A percentile compares a stretch with the other conserved stretches of the same genome.
Conservation (phyloP, 1,140 invertebrate genomes). For the Drosophila tristis region DNA sequence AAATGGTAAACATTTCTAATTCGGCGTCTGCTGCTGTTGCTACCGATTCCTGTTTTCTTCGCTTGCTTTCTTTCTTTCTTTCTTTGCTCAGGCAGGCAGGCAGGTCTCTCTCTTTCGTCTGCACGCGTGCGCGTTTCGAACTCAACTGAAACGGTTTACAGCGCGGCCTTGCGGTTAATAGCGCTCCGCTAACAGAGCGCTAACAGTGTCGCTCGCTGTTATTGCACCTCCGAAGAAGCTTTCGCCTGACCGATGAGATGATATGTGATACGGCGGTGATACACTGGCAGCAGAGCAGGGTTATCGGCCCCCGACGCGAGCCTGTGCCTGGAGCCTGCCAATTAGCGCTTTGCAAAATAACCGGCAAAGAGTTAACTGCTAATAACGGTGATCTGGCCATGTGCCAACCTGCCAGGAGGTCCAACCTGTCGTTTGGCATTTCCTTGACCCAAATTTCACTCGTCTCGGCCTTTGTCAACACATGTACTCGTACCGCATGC, state of each 20-base stretch:
- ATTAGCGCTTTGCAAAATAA: conserved; percentile 50
- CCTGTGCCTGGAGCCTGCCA: conserved; percentile 31
- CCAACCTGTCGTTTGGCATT: conserved; percentile 75
- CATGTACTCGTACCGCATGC: conserved; percentile 4
- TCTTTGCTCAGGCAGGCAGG: conserved; percentile 15
- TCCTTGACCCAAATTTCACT: conserved; percentile 81
- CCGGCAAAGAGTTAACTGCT: conserved; percentile 42
- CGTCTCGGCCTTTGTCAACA: conserved; percentile 40
- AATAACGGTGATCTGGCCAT: conserved; percentile 63
- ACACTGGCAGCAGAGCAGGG: conserved; percentile 25
- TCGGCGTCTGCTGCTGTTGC: conserved; percentile 57
- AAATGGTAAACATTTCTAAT: conserved; percentile 80
- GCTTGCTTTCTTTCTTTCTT: conserved; percentile 51
- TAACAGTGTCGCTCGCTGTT: conserved; percentile 43
- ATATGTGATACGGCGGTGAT: background rate
- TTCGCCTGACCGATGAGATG: conserved; percentile 5
- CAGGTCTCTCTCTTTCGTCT: conserved; percentile 26
- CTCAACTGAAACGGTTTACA: conserved; percentile 77
- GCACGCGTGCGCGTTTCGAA: conserved; percentile 75
- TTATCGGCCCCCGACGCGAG: conserved; percentile 34
- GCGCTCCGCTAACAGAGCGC: conserved; percentile 31
- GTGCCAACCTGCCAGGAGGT: conserved; percentile 23
- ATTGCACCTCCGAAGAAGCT: background rate
- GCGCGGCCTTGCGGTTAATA: conserved; percentile 62
- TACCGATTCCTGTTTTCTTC: conserved; percentile 58